Percentiles rank a stretch among this genome's conserved stretches.
Evolutionary conservation across 2,888 invertebrate species (phyloP).

Genomic region (Chorisops tibialis): DNA sequence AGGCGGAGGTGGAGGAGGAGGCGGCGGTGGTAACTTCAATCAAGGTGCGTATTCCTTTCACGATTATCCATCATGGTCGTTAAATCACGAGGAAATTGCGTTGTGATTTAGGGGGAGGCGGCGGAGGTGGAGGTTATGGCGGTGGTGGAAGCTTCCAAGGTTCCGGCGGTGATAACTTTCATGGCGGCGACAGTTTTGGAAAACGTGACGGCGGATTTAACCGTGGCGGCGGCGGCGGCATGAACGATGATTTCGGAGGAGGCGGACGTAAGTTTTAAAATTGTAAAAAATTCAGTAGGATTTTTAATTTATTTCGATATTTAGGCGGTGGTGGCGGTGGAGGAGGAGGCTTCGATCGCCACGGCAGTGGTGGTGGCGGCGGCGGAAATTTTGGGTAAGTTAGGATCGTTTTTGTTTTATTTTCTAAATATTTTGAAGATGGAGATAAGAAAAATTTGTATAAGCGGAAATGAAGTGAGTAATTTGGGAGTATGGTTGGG

Average conservation of each 20-base stretch:
- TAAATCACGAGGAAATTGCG: neutral
- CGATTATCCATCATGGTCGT: neutral
- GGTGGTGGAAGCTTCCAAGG: constrained; percentile 44
- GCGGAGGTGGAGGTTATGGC: constrained; percentile 15
- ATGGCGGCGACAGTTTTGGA: constrained; percentile 52
- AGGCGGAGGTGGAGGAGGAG: constrained; percentile 6
- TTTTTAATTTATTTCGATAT: neutral
- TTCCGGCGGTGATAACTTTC: constrained; percentile 42
- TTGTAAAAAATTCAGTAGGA: neutral
- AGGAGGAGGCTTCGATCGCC: constrained; percentile 9
- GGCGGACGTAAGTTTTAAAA: constrained; percentile 11
- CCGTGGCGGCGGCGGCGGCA: constrained; percentile 49
- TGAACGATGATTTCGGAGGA: constrained; percentile 9
- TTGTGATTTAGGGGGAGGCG: constrained; percentile 3
- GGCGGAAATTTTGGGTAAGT: constrained; percentile 17
- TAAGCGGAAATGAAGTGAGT: no score
- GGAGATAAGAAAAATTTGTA: no score
- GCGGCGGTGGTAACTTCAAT: constrained; percentile 10
- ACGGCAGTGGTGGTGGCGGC: constrained; percentile 5
- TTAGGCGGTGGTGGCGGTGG: constrained; percentile 11
- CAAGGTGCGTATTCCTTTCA: constrained; percentile 9
- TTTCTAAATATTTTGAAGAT: no score
- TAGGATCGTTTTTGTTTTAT: neutral
- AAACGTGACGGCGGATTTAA: constrained; percentile 52
- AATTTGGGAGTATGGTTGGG: no score